Evolutionary conservation across 2,113 vertebrate species (phyloP), one percentile per base, ranked within the genome.

Genomic region (Vidua chalybeata): DNA sequence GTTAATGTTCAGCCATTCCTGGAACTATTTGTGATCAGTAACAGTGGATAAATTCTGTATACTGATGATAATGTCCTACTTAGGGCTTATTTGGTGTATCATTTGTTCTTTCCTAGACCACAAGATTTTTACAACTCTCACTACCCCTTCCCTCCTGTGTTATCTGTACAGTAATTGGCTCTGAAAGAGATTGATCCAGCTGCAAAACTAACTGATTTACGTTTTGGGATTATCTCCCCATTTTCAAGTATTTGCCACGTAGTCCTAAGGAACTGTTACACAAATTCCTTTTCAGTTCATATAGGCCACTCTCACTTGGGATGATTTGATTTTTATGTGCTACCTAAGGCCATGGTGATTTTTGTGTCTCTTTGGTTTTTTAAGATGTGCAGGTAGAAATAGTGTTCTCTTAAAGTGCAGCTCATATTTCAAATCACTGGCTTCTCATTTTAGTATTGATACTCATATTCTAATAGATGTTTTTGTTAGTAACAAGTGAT

Each of bases 1-100:
- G 48, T 84, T 83, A 73, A n/a, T 87, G 41, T 67, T 69, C 49
- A 85, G 54, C 56, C 37, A 37, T 89, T 94, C 58, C 43, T 90
- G 48, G 46, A 87, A 59, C 46, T 80, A 31, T 43, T 43, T 66
- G 74, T 58, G 16, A 39, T 79, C 5, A 28, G 35, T 72, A 87
- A 68, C 27, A 46, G 0, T 55, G 41, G 46, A 54, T 69, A 84
- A 91, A 81, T 69, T 75, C n/a, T 73, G 31, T 55, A 17, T 76
- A 12, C 49, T 68, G 35, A 28, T 77, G 39, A 54, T 87, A 45
- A 54, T 4, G 1, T 52, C n/a, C 12, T 62, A 3, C 72, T 79
- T 31, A 56, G 52, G 18, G 15, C 52, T 86, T 55, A 33, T 73
- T 73, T 63, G 31, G 11, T 48, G 10, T 55, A 51, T 92, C 13